Conservation (phyloP, 2,888 invertebrate genomes). For the Stomorhina lunata region DNA sequence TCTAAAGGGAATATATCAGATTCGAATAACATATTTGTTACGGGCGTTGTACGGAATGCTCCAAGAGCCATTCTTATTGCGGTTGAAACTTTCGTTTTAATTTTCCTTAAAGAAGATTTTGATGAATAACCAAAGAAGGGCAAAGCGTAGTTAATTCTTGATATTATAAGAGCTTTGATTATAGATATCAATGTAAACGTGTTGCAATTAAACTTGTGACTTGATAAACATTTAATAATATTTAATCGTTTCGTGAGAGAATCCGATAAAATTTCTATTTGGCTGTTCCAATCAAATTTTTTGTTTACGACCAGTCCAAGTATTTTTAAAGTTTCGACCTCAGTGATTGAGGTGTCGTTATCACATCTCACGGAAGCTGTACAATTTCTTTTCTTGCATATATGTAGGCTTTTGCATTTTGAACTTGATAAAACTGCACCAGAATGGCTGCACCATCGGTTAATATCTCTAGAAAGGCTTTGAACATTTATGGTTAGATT, state of each 20-base stretch:
- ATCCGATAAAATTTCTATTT: not conserved
- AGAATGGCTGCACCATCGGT: conserved; percentile 25
- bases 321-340: conserved; percentile 1
- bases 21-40: not conserved
- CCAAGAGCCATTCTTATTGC: not conserved
- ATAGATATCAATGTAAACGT: not conserved
- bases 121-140: not conserved
- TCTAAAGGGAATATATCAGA: no score
- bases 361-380: not conserved
- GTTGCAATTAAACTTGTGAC: not conserved
- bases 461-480: not conserved
- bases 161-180: not conserved
- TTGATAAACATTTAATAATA: conserved; percentile 1
- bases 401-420: conserved; percentile 44
- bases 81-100: not conserved
- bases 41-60: not conserved
- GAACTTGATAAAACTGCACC: conserved; percentile 24
- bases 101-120: not conserved
- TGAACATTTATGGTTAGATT: not conserved
- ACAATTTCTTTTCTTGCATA: conserved; percentile 40
- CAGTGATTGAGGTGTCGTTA: not conserved
- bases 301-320: conserved; percentile 12
- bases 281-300: not conserved
- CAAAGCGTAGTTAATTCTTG: not conserved
- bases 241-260: conserved; percentile 10